phyloP scores from a whole-genome alignment of 2,888 invertebrate genomes.

The Pteria penguin region DNA sequence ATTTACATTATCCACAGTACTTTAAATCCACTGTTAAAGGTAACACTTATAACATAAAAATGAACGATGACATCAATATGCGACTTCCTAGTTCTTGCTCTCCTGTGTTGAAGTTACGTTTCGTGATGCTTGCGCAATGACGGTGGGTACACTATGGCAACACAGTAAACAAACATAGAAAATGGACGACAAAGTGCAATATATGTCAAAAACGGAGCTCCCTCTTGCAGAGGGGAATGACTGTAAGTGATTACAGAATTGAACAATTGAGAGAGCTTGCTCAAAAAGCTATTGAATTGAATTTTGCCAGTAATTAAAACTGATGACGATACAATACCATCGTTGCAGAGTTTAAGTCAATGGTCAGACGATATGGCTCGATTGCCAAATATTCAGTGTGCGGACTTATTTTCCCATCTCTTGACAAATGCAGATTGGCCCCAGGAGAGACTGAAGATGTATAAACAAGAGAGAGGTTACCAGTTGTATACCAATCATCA shows the following conservation, averaged over 20 bases:
- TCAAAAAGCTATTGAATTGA: neutral
- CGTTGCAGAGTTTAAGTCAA: neutral
- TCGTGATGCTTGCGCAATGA: conserved; percentile 1
- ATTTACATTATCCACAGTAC: too few species aligned
- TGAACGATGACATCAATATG: too few species aligned
- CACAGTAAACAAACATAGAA: neutral
- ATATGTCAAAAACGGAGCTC: neutral
- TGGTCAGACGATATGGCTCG: neutral
- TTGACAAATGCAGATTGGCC: neutral
- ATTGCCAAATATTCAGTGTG: neutral
- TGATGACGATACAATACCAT: neutral
- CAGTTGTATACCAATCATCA: too few species aligned
- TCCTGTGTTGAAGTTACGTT: conserved; percentile 16
- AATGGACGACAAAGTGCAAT: neutral
- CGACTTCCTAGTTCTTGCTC: neutral
- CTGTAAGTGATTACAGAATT: conserved; percentile 5
- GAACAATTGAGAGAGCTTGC: neutral
- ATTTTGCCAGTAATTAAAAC: neutral
- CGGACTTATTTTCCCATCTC: neutral
- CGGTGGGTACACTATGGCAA: conserved; percentile 16
- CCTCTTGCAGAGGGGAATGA: conserved; percentile 2
- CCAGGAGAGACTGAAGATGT: neutral
- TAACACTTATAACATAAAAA: too few species aligned
- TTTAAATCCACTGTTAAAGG: too few species aligned
- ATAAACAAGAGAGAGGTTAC: neutral